Base-by-base conservation (phyloP, 1,140 invertebrate species). In the Drosophila tsacasi region DNA sequence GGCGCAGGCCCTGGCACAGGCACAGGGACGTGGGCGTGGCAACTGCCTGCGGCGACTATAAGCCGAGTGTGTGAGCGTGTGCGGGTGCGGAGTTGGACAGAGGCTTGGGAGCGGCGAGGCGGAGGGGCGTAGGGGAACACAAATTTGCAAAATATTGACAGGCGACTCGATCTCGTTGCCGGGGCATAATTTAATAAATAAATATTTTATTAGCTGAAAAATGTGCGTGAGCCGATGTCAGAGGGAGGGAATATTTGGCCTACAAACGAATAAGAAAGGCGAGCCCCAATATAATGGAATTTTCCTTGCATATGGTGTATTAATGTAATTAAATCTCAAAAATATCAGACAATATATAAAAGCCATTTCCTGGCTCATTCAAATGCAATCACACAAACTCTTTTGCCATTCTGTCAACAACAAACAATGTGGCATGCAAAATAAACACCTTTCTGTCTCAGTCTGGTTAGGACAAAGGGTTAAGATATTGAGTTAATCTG, bases 81-180 rank as follows among this genome's bases (percentile, higher is more conserved):
- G 61, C 44, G 30, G 42, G 74, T 46, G 42, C 12, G 50, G 6
- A n/a, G 35, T 21, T 39, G 37, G 37, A 40, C 21, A 30, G 21
- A 32, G 30, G 47, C 10, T 39, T 5, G 23, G 19, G 39, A 30
- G 37, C 27, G 19, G 40, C 52, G 54, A 0, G 47, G 65, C 50
- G 52, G 47, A 42, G n/a, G n/a, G 17, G 19, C 55, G 27, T 6
- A 15, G 30, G 77, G 77, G 63, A 54, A 68, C 63, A 57, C 75
- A 87, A 87, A 80, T 89, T 87, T 73, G 83, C 63, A 87, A 89
- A 89, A 83, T 87, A 87, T 87, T 87, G 83, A 80, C 83, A 89
- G 63, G 76, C 67, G 46, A 60, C 46, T 65, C 67, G 42, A 42
- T 76, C 60, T 46, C 25, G 73, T 78, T 68, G 75, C 59, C 42